A percentile compares a stretch with the other conserved stretches of the same genome.
Conservation (phyloP, 2,797 vertebrate genomes). For the Halcyon leucocephala region DNA sequence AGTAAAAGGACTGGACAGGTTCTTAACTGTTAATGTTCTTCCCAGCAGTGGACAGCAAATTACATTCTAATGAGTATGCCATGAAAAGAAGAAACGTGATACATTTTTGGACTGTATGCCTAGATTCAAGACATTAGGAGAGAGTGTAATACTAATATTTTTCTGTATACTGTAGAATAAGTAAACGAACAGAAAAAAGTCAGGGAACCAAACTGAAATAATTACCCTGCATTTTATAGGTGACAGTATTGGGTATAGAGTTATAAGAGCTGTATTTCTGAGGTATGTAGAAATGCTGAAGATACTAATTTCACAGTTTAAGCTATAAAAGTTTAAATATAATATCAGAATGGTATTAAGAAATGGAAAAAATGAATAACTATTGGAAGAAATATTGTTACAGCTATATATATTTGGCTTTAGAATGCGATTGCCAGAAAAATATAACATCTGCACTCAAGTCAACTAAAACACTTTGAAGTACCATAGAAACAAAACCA, state of each 20-base stretch:
- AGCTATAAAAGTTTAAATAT: background rate
- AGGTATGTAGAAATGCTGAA: background rate
- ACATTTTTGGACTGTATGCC: background rate
- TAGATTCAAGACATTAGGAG: background rate
- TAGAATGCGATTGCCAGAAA: background rate
- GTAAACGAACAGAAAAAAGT: background rate
- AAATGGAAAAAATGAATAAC: background rate
- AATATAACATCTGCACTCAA: background rate
- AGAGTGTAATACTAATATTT: background rate
- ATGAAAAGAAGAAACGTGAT: background rate
- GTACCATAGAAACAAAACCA: background rate
- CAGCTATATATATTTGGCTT: background rate
- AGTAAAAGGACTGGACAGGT: background rate
- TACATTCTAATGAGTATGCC: background rate
- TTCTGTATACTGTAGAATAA: background rate
- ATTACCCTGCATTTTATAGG: background rate
- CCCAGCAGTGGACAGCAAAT: background rate
- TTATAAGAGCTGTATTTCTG: background rate
- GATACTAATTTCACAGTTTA: background rate
- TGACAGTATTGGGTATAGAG: background rate
- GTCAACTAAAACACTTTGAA: background rate
- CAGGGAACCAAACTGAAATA: background rate
- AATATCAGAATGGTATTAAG: background rate
- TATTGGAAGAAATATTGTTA: background rate
- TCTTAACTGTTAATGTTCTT: background rate